A percentile compares a stretch with the other conserved stretches of the same genome.
Conservation (phyloP, 2,888 invertebrate species). For the Nasonovia ribisnigri region DNA sequence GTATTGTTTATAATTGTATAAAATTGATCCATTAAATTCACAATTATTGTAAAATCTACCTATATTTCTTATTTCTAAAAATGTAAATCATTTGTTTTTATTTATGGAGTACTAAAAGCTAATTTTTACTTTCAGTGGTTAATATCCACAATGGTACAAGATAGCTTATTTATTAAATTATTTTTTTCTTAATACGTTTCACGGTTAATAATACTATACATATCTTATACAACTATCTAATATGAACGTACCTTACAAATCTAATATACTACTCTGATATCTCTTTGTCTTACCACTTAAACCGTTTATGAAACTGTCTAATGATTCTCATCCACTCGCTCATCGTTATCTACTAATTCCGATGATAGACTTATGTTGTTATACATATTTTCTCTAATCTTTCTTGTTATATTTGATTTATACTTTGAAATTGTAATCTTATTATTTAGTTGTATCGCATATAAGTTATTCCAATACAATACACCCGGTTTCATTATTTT, state of each 20-base stretch:
- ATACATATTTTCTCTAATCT: constrained; percentile 3
- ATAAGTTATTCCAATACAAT: neutral
- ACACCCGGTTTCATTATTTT: neutral
- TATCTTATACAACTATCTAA: neutral
- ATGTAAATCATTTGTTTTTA: neutral
- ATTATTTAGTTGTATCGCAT: neutral
- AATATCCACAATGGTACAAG: too few relatives aligned
- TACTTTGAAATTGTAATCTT: neutral
- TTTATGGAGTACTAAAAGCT: neutral
- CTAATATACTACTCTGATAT: neutral
- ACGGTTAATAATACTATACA: neutral
- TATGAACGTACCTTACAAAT: neutral
- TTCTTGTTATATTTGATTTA: neutral
- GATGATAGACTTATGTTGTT: neutral
- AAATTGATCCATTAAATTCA: neutral
- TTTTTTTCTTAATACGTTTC: neutral
- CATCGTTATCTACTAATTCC: constrained; percentile 8
- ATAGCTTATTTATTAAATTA: neutral
- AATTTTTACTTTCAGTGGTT: neutral
- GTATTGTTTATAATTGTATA: neutral
- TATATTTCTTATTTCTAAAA: neutral
- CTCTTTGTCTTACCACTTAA: constrained; percentile 2
- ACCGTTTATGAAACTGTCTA: neutral
- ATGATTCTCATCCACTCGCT: neutral
- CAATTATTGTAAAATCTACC: neutral